Conservation (phyloP, 2,888 invertebrate species). For the Rhimphoctona megacephalus region DNA sequence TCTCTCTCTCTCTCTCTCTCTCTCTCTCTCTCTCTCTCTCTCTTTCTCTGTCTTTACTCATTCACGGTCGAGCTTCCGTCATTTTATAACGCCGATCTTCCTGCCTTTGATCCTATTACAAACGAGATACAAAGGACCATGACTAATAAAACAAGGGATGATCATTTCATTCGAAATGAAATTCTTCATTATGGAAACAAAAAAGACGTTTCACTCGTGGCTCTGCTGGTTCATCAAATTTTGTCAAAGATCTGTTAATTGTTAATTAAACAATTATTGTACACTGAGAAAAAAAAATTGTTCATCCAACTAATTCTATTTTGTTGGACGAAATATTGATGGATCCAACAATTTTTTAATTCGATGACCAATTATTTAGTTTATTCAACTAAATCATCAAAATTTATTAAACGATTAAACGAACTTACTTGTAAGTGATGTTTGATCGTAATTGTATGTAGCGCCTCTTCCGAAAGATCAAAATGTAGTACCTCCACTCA, state of each 20-base stretch:
- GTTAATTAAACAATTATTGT: not conserved
- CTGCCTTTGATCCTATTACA: constrained; percentile 63
- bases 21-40: constrained; percentile 36
- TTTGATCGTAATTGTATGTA: no score
- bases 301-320: no score
- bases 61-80: constrained; percentile 62
- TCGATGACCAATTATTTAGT: no score
- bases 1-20: constrained; percentile 29
- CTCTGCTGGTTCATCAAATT: not conserved
- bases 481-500: no score
- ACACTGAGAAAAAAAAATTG: no score
- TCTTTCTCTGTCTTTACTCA: constrained; percentile 41
- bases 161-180: constrained; percentile 31
- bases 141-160: constrained; percentile 28
- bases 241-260: constrained; percentile 3
- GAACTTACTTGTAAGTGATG: no score
- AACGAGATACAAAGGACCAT: constrained; percentile 17
- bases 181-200: constrained; percentile 7
- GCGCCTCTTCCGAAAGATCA: no score
- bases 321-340: no score
- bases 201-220: not conserved
- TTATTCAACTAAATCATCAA: no score
- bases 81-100: constrained; percentile 66
- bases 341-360: no score
- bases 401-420: no score